A percentile compares a stretch with the other conserved stretches of the same genome.
These are phyloP conservation scores for Sphenopsis melanotis DNA, from an alignment of 2,797 vertebrate species.

Conservation along the genomic window DNA sequence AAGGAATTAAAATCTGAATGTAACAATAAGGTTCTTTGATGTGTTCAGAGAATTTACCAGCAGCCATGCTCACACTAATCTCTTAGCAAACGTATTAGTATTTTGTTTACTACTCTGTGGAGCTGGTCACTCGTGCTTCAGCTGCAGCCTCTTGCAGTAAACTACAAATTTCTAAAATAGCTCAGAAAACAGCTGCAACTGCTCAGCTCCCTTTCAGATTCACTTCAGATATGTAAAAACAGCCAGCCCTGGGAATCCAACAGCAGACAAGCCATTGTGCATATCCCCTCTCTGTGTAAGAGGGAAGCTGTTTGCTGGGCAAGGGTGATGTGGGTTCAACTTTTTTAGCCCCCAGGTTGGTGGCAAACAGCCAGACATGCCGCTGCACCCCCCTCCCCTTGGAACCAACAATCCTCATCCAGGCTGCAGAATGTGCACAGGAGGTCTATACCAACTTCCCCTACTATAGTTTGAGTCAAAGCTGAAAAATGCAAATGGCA, in stretches of 20 bases:
- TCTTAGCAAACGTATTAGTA: neutral
- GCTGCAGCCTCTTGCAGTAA: neutral
- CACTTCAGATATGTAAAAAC: neutral
- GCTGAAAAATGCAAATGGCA: neutral
- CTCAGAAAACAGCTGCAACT: neutral
- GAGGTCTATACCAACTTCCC: neutral
- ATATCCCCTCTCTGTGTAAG: neutral
- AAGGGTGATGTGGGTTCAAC: fast-evolving
- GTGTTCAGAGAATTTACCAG: conserved; percentile 10
- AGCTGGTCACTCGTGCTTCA: neutral
- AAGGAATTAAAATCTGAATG: conserved; percentile 47
- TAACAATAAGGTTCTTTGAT: conserved; percentile 56
- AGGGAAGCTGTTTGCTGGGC: neutral
- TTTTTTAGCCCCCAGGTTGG: neutral
- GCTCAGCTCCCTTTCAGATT: neutral
- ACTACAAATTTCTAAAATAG: neutral
- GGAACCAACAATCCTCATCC: neutral
- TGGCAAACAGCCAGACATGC: fast-evolving
- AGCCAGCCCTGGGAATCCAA: neutral
- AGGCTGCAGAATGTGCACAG: neutral
- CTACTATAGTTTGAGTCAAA: neutral
- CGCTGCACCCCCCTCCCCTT: neutral
- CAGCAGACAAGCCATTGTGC: fast-evolving
- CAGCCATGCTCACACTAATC: neutral
- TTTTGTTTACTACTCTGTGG: neutral